phyloP scores from a whole-genome alignment of 2,888 invertebrate genomes.

The Mythimna lalbum region DNA sequence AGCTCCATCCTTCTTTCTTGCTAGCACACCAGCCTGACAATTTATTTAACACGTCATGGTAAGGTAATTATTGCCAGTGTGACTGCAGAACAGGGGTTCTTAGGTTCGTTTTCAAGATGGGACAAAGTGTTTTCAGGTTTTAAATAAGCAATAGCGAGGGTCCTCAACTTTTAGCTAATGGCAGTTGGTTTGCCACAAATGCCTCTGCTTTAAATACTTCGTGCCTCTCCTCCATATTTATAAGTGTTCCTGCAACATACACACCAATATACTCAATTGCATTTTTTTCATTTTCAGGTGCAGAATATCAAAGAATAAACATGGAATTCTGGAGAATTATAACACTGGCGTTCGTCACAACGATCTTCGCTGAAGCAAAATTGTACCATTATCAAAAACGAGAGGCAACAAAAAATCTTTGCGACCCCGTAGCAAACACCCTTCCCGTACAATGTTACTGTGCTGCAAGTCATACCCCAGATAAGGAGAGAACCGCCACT shows the following conservation, averaged over 20 bases:
- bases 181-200: neutral
- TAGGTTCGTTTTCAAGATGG: neutral
- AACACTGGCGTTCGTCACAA: conserved; percentile 70
- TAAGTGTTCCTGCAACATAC: too few relatives aligned
- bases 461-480: conserved; percentile 65
- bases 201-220: neutral
- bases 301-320: conserved; percentile 42
- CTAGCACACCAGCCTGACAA: too few relatives aligned
- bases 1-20: too few relatives aligned
- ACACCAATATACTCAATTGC: conserved; percentile 20
- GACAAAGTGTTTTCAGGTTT: neutral
- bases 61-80: neutral
- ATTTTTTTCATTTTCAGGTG: conserved; percentile 75
- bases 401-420: conserved; percentile 73
- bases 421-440: conserved; percentile 77
- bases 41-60: too few relatives aligned
- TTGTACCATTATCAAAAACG: conserved; percentile 74
- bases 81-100: neutral
- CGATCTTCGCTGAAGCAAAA: conserved; percentile 76
- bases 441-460: conserved; percentile 84
- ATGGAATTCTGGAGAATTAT: conserved; percentile 80
- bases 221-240: neutral
- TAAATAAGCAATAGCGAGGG: too few relatives aligned
- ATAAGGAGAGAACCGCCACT: conserved; percentile 91
- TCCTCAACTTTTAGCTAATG: too few relatives aligned